Evolutionary conservation across 2,888 invertebrate species (phyloP), one percentile per base, ranked within the genome.

Genomic region (Stenotaenia linearis): DNA sequence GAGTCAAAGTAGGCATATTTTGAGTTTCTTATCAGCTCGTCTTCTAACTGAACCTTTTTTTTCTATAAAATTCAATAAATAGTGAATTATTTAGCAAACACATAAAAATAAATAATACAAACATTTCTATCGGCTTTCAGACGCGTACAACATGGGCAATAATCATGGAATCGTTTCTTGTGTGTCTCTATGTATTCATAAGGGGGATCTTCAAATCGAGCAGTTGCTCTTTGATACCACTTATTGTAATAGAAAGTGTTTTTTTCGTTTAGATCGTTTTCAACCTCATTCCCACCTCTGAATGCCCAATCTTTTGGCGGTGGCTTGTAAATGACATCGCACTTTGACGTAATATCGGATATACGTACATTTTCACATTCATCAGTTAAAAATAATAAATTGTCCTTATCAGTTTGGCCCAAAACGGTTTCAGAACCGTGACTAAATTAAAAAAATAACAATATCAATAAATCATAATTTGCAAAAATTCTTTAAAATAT

Each of bases 361-460:
- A 91, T 84, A 15, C 89, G 88, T 25, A 90, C 90, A 84, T 93
- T 91, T 81, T 92, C 92, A 86, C 94, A 95, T 80, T 91, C 90
- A 83, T 93, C 91, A 0, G 90, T 89, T 77, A 91, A 85, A 86
- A 93, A 94, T 35, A 95, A 86, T 87, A 94, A 94, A 81, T 90
- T 87, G 0, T 91, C 90, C 85, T 93, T 91, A 9, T 92, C 90
- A 0, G 92, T 91, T 87, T 94, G 93, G 0, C 93, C 93, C n/a
- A 95, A 87, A 81, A 94, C 90, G 0, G 94, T 93, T 83, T 94
- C 92, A 25, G 89, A 89, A 0, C 92, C 92, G 80, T 92, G 89
- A 80, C 86, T 86, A 80, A 37, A 30, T 32, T 18, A 75, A 75
- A 75, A 32, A 74, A 23, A n/a, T 18, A 37, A 23, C 37, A 37